Evolutionary conservation across 1,140 invertebrate species (phyloP).

Genomic region (Zaprionus ornatus): DNA sequence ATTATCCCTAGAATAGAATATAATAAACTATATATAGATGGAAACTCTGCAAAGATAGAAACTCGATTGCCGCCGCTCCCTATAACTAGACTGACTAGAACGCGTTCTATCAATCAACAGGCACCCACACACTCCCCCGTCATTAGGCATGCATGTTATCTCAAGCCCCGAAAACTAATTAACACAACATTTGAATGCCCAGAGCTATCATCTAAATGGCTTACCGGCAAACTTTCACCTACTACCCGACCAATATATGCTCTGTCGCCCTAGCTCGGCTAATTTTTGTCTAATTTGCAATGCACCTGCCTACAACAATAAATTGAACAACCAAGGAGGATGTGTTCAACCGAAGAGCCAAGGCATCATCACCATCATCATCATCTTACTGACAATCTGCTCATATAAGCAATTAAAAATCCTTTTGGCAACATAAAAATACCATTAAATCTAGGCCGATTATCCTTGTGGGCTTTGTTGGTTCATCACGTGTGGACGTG

Average conservation of each 20-base stretch:
- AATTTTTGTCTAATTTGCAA: slow-evolving; percentile 70
- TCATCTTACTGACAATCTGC: slow-evolving; percentile 6
- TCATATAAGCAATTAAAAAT: slow-evolving; percentile 73
- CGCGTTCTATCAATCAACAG: not conserved
- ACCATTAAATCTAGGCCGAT: slow-evolving; percentile 71
- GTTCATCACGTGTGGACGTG: slow-evolving; percentile 5
- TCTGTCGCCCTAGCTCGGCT: slow-evolving; percentile 36
- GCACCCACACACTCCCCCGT: not conserved
- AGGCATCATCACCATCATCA: not conserved
- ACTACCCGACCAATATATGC: not conserved
- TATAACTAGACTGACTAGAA: not conserved
- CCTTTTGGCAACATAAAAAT: slow-evolving; percentile 77
- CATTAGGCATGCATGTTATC: not conserved
- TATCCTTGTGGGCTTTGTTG: slow-evolving; percentile 58
- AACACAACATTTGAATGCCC: slow-evolving; percentile 55
- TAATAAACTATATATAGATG: too few species aligned
- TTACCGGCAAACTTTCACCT: slow-evolving; percentile 12
- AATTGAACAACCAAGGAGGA: not conserved
- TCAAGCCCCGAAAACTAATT: slow-evolving; percentile 60
- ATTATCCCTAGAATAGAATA: too few species aligned
- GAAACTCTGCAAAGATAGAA: not conserved
- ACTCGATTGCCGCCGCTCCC: not conserved
- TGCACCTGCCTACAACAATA: slow-evolving; percentile 52
- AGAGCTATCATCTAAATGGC: slow-evolving; percentile 58
- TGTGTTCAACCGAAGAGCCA: not conserved